phyloP scores from a whole-genome alignment of 2,888 invertebrate genomes.

The Pyrochroa serraticornis region DNA sequence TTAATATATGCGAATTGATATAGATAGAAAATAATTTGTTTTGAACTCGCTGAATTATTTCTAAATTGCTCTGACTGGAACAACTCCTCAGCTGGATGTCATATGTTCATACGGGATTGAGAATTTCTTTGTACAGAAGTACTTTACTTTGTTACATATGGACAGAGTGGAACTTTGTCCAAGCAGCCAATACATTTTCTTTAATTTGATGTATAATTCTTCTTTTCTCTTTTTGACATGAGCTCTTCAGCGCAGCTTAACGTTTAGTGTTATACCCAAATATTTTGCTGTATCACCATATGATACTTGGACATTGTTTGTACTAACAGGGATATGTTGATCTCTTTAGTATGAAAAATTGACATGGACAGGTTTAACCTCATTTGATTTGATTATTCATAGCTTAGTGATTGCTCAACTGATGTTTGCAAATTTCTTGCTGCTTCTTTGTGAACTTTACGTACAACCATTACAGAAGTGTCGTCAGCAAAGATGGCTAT shows the following conservation, averaged over 20 bases:
- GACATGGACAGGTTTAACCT: conserved; percentile 30
- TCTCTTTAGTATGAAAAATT: conserved; percentile 13
- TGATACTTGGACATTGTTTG: not conserved
- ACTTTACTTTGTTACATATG: too few relatives aligned
- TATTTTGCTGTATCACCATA: too few relatives aligned
- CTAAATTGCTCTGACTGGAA: too few relatives aligned
- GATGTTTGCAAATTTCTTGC: conserved; percentile 22
- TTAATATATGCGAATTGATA: too few relatives aligned
- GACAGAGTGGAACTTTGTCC: too few relatives aligned
- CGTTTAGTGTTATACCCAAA: conserved; percentile 23
- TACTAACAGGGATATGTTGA: conserved; percentile 20
- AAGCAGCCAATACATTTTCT: too few relatives aligned
- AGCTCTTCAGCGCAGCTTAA: conserved; percentile 18
- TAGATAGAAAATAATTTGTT: too few relatives aligned
- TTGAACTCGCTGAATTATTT: too few relatives aligned
- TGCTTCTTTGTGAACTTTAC: conserved; percentile 5
- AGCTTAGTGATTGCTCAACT: conserved; percentile 29
- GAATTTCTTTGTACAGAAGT: too few relatives aligned
- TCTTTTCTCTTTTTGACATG: conserved; percentile 27
- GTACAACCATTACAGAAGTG: conserved; percentile 22
- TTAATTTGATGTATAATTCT: too few relatives aligned
- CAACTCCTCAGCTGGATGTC: too few relatives aligned
- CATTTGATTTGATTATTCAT: conserved; percentile 37
- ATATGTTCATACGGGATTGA: too few relatives aligned
- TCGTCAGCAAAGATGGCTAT: conserved; percentile 30